Conservation (phyloP, 2,797 vertebrate genomes). For the Chrysocyon brachyurus region DNA sequence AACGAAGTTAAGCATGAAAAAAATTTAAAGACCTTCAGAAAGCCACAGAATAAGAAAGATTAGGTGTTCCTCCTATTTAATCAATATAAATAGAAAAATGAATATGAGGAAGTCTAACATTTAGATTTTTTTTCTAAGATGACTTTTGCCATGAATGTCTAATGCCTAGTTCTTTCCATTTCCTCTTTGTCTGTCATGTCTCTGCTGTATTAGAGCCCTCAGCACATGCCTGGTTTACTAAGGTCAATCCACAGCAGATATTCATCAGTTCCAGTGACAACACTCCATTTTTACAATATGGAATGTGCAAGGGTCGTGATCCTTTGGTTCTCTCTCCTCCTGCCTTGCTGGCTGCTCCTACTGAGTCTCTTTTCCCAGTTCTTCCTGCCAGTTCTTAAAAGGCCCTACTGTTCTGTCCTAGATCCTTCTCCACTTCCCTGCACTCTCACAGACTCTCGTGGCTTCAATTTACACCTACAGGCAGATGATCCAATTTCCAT, state of each 20-base stretch:
- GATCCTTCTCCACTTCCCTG: background rate
- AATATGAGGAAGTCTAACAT: background rate
- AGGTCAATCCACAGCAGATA: background rate
- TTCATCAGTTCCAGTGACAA: background rate
- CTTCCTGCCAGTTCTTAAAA: background rate
- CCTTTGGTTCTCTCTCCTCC: background rate
- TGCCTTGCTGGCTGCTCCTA: background rate
- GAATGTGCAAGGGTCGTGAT: background rate
- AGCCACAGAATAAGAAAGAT: background rate
- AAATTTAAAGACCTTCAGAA: background rate
- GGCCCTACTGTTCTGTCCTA: background rate
- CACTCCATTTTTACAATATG: background rate
- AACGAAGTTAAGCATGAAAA: conserved; percentile 11
- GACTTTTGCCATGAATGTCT: background rate
- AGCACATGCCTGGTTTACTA: background rate
- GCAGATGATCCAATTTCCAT: background rate
- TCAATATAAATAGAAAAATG: conserved; percentile 14
- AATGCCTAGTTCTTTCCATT: background rate
- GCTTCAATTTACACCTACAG: background rate
- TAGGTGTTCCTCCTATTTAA: background rate
- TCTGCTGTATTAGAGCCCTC: background rate
- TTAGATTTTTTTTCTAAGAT: background rate
- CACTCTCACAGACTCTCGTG: background rate
- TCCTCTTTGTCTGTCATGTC: background rate
- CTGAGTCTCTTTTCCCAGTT: background rate